Percentiles rank a stretch among this genome's conserved stretches.
phyloP scores from a whole-genome alignment of 2,113 vertebrate genomes.

The Microtus ochrogaster region DNA sequence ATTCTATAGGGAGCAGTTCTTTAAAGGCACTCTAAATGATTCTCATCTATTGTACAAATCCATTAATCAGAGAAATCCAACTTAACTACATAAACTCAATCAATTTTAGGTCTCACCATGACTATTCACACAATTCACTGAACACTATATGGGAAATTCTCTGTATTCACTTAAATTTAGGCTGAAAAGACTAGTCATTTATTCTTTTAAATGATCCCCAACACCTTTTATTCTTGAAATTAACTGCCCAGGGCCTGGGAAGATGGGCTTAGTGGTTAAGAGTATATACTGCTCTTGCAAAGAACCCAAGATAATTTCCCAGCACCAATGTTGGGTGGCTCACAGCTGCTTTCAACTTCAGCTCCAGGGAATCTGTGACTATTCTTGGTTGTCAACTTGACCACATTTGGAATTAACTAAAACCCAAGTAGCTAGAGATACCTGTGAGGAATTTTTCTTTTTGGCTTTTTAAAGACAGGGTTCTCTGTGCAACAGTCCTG shows the following conservation, averaged over 20 bases:
- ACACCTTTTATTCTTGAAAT: conserved; percentile 18
- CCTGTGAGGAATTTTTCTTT: neutral
- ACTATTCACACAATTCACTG: conserved; percentile 7
- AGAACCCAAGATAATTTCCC: neutral
- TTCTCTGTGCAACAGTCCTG: neutral
- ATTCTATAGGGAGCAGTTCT: neutral
- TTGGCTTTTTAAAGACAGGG: no score
- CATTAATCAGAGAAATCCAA: conserved; percentile 29
- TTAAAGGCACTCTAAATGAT: conserved; percentile 35
- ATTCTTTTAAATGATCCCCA: neutral
- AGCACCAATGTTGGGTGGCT: neutral
- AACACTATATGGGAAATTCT: neutral
- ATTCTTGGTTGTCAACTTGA: neutral
- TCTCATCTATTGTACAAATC: neutral
- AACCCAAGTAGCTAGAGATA: neutral
- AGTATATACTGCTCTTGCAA: neutral
- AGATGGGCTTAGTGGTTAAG: neutral
- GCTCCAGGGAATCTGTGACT: neutral
- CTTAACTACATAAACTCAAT: neutral
- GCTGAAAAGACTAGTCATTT: neutral
- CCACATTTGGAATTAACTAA: neutral
- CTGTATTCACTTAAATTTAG: neutral
- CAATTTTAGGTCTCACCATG: neutral
- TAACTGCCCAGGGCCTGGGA: neutral
- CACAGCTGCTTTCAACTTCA: neutral